Evolutionary conservation across 2,797 vertebrate species (phyloP).

Genomic region (Spheniscus humboldti): DNA sequence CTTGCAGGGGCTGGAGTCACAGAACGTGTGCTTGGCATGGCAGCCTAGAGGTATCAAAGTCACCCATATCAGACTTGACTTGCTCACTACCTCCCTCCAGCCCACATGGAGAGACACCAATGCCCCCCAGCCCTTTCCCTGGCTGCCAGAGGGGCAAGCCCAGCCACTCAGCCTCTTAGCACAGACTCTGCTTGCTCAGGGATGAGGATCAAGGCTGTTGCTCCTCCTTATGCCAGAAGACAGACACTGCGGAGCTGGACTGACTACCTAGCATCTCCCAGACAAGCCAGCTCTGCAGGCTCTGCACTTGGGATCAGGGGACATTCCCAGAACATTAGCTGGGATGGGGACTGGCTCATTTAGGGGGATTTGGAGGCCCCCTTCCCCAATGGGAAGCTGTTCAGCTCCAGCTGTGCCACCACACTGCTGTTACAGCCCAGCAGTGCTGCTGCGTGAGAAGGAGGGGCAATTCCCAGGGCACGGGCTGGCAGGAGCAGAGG

Average conservation of each 20-base stretch:
- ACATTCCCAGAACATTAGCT: neutral
- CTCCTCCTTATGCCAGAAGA: neutral
- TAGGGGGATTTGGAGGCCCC: neutral
- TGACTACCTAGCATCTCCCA: neutral
- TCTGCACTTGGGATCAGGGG: neutral
- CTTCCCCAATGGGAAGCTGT: neutral
- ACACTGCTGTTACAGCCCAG: neutral
- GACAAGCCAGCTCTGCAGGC: neutral
- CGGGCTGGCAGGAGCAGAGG: neutral
- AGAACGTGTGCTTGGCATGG: conserved; percentile 90
- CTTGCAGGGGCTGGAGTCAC: conserved; percentile 92
- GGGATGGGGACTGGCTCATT: neutral
- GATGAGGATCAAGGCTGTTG: neutral
- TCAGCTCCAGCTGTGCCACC: neutral
- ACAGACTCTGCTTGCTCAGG: neutral
- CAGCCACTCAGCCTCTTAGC: neutral
- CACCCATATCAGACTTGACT: neutral
- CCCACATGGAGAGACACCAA: neutral
- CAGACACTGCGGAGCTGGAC: neutral
- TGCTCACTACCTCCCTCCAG: neutral
- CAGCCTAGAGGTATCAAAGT: conserved; percentile 80
- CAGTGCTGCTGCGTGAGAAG: neutral
- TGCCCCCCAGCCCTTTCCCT: neutral
- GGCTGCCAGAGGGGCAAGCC: neutral
- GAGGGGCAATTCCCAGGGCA: neutral